Evolutionary conservation across 2,797 vertebrate genomes (phyloP), one percentile per base, ranked within the genome.

Genomic region (Takifugu ocellatus): DNA sequence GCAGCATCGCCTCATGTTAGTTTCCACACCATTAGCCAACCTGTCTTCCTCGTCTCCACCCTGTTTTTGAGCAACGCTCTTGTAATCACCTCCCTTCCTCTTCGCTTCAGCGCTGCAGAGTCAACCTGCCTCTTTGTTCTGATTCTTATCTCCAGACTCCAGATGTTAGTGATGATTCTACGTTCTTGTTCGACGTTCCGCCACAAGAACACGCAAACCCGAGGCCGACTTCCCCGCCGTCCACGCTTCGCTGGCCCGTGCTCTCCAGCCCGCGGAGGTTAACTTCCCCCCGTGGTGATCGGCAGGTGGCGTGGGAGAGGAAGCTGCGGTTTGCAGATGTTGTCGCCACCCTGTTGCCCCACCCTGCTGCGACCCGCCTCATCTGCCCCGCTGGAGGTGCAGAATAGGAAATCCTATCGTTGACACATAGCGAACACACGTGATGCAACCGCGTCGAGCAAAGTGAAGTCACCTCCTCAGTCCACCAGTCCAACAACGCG

Each of bases 291-390:
- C 79, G 11, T 70, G 31, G 26, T 29, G 3, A 3, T 54, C 72
- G 83, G 78, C 73, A 86, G 73, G 52, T 5, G 45, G 70, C 58
- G 71, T 87, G 87, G 68, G 83, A 89, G 51, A 77, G 87, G 86
- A 89, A 87, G 66, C 63, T 79, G 81, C 71, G 84, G 83, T 78
- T 84, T 82, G 16, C 61, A n/a, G 66, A 43, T 59, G 27, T 29
- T 72, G 29, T 71, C 45, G 21, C 64, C 62, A 53, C 61, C 33
- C 36, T 59, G 45, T 51, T 56, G 68, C 72, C 63, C 71, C 81
- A 71, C 83, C 81, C 83, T 75, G 68, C 49, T 74, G 51, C 17
- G 66, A 72, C 42, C 43, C 31, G 67, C 36, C 44, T 61, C 33
- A 57, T 75, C 45, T 67, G 50, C 25, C 29, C 56, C 1, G 61